These are phyloP conservation scores for Entelurus aequoreus DNA, from an alignment of 2,113 vertebrate genomes.

Conservation along the genomic window DNA sequence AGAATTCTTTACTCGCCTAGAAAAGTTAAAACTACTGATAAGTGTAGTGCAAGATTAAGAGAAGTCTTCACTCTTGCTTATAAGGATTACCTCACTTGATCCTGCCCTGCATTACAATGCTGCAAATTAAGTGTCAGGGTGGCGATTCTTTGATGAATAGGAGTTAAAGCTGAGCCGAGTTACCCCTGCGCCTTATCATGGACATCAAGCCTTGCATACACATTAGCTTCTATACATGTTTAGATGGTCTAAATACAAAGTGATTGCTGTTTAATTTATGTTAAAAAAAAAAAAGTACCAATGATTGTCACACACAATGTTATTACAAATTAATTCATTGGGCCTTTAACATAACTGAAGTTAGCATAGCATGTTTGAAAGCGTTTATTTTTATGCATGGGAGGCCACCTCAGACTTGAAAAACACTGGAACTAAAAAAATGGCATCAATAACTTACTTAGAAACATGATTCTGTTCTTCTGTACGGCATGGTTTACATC, in stretches of 20 bases:
- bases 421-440: too few species aligned
- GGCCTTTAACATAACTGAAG: too few species aligned
- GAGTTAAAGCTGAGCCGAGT: constrained; percentile 14
- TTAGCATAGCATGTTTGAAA: background rate
- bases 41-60: constrained; percentile 20
- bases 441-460: too few species aligned
- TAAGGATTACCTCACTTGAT: constrained; percentile 37
- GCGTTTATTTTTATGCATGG: background rate
- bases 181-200: background rate
- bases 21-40: constrained; percentile 24
- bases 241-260: too few species aligned
- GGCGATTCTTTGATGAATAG: constrained; percentile 17
- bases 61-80: constrained; percentile 20
- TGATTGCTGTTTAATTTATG: too few species aligned
- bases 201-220: background rate
- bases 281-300: too few species aligned
- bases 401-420: too few species aligned
- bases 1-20: constrained; percentile 14
- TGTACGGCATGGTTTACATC: too few species aligned
- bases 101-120: constrained; percentile 26
- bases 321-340: too few species aligned
- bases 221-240: background rate
- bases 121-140: constrained; percentile 17
- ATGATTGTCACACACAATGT: too few species aligned
- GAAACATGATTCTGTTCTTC: too few species aligned